phyloP scores from a whole-genome alignment of 53 echinoderm and acorn worm genomes.

The Temnopleurus reevesii region DNA sequence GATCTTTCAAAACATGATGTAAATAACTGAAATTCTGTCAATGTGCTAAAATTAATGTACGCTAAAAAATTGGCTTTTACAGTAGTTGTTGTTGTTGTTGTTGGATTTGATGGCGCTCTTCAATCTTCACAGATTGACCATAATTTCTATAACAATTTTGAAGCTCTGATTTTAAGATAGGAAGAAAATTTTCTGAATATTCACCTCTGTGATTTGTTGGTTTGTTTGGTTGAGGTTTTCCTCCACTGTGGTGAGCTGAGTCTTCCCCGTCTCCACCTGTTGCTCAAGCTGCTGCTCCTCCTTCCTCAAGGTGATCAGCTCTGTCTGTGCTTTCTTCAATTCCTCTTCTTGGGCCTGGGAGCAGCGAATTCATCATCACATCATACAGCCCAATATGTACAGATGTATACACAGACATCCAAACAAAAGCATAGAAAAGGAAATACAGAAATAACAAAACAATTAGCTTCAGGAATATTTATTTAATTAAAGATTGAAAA shows the following conservation, averaged over 20 bases:
- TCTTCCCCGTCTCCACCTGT: constrained; percentile 80
- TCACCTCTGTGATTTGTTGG: constrained; percentile 79
- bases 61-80: too few species aligned
- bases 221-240: constrained; percentile 78
- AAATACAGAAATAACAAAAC: neutral
- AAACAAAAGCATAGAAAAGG: neutral
- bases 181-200: neutral
- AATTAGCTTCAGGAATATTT: too few species aligned
- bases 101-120: too few species aligned
- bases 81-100: too few species aligned
- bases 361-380: constrained; percentile 33
- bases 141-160: too few species aligned
- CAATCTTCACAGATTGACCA: too few species aligned
- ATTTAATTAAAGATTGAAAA: too few species aligned
- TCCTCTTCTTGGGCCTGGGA: constrained; percentile 93
- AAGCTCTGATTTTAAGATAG: too few species aligned
- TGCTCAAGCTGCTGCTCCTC: constrained; percentile 91
- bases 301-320: constrained; percentile 82
- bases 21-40: too few species aligned
- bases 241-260: constrained; percentile 76
- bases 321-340: constrained; percentile 72
- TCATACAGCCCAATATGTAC: neutral
- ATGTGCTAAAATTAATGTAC: too few species aligned
- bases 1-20: too few species aligned
- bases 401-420: neutral